phyloP scores from a whole-genome alignment of 1,140 invertebrate species.

The Phthorimaea operculella region DNA sequence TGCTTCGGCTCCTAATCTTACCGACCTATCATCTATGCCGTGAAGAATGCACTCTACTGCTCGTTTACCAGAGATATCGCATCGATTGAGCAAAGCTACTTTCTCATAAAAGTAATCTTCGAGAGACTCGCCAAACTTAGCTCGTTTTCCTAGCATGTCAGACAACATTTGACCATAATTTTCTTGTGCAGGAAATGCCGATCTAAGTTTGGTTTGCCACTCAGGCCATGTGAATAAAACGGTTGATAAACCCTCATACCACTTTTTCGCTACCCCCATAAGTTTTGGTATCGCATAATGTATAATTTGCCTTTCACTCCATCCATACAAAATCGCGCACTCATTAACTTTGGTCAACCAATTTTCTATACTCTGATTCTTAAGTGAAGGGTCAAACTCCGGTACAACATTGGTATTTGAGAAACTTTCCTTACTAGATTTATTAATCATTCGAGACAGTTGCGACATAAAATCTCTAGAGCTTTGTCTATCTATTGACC shows the following conservation, averaged over 20 bases:
- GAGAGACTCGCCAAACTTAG: constrained; percentile 3
- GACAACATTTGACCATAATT: constrained; percentile 4
- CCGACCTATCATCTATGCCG: constrained; percentile 4
- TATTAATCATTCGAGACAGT: background rate
- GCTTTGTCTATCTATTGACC: background rate
- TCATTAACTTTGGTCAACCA: constrained; percentile 11
- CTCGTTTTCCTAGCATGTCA: constrained; percentile 3
- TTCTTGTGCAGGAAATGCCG: constrained; percentile 1
- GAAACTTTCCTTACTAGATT: constrained; percentile 4
- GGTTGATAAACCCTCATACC: constrained; percentile 5
- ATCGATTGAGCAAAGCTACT: constrained; percentile 1
- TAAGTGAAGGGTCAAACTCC: constrained; percentile 4
- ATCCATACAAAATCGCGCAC: constrained; percentile 10
- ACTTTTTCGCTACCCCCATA: background rate
- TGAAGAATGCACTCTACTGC: constrained; percentile 1
- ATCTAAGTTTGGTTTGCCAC: constrained; percentile 5
- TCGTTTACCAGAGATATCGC: background rate
- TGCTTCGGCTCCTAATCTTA: background rate
- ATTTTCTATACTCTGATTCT: constrained; percentile 7
- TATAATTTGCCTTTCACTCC: constrained; percentile 7
- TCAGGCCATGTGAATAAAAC: constrained; percentile 3
- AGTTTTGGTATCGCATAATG: constrained; percentile 6
- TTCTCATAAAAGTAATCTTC: constrained; percentile 4
- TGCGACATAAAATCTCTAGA: constrained; percentile 1
- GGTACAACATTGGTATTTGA: constrained; percentile 6